A percentile compares a stretch with the other conserved stretches of the same genome.
Evolutionary conservation across 2,797 vertebrate genomes (phyloP).

Genomic region (Sciaenops ocellatus): DNA sequence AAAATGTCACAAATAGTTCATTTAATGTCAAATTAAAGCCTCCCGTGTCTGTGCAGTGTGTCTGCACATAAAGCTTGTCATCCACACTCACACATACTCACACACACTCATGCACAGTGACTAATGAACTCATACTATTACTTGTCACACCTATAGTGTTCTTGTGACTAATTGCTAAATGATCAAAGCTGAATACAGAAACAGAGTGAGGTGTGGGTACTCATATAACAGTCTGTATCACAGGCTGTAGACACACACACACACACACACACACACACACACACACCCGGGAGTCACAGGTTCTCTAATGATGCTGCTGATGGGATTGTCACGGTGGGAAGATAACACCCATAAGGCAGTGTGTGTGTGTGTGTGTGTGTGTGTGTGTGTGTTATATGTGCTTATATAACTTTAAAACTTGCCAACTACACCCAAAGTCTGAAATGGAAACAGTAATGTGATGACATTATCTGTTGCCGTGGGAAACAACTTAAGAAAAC

Average conservation of each 20-base stretch:
- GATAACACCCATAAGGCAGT: background rate
- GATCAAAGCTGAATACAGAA: constrained; percentile 7
- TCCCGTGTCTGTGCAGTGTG: background rate
- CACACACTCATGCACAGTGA: constrained; percentile 6
- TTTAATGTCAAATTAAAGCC: too few relatives aligned
- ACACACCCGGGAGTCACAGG: background rate
- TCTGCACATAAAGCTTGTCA: background rate
- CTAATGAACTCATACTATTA: constrained; percentile 28
- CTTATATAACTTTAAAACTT: background rate
- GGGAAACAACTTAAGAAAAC: too few relatives aligned
- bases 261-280: constrained; percentile 4
- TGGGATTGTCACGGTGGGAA: constrained; percentile 20
- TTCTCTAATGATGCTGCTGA: constrained; percentile 30
- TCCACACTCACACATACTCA: background rate
- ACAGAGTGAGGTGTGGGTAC: background rate
- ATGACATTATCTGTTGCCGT: too few relatives aligned
- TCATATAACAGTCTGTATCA: background rate
- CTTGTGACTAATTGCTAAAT: constrained; percentile 33
- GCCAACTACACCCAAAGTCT: too few relatives aligned
- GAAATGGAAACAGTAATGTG: too few relatives aligned
- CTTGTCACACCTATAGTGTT: constrained; percentile 27
- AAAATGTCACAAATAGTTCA: background rate
- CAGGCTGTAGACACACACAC: background rate
- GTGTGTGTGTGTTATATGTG: too few relatives aligned
- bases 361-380: background rate